Conservation (phyloP, 2,797 vertebrate genomes). For the Harpagifer antarcticus region DNA sequence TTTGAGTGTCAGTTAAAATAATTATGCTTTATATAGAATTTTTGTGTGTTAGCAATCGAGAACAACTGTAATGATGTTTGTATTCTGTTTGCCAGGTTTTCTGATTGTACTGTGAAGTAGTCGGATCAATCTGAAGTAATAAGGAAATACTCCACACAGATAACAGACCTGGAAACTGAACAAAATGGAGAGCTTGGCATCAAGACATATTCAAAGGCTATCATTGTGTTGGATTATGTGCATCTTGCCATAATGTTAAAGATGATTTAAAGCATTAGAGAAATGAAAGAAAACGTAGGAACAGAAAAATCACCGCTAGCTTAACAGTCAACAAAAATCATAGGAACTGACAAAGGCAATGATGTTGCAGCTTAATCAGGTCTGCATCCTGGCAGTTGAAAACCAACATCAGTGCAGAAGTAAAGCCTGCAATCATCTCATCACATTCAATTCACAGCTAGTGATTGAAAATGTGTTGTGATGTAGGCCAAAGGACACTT, state of each 20-base stretch:
- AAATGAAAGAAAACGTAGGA: not conserved
- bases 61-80: not conserved
- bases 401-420: constrained; percentile 21
- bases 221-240: not conserved
- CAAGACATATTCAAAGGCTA: not conserved
- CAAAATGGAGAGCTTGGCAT: not conserved
- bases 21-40: no score
- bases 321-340: constrained; percentile 3
- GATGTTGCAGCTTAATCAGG: constrained; percentile 39
- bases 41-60: no score
- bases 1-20: no score
- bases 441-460: constrained; percentile 18
- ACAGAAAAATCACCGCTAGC: not conserved
- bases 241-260: not conserved
- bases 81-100: not conserved
- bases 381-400: constrained; percentile 28
- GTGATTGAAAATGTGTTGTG: constrained; percentile 39
- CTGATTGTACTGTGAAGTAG: not conserved
- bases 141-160: not conserved
- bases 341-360: constrained; percentile 16
- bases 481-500: constrained; percentile 24
- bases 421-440: constrained; percentile 49
- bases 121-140: constrained; percentile 1
- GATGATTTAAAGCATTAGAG: not conserved
- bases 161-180: not conserved